Conservation (phyloP, 2,888 invertebrate species). For the Diadegma fenestrale region DNA sequence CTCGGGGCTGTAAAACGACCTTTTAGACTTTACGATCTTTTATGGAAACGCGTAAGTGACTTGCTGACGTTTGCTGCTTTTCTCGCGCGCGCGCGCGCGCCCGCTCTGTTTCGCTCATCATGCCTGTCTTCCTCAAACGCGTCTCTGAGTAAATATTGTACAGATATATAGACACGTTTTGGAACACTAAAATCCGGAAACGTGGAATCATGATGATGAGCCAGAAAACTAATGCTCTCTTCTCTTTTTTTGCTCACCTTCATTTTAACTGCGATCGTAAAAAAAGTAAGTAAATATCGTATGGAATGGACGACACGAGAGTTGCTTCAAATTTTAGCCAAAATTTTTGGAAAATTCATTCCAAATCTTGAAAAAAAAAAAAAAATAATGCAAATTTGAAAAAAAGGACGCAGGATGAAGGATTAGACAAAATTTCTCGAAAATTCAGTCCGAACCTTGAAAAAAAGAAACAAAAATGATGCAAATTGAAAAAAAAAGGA, state of each 20-base stretch:
- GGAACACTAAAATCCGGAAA: conserved; percentile 40
- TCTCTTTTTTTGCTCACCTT: conserved; percentile 49
- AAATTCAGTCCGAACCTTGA: conserved; percentile 6
- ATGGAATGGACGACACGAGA: background rate
- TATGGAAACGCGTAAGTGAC: conserved; percentile 77
- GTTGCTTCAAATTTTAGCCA: background rate
- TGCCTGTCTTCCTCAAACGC: background rate
- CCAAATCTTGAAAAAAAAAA: background rate
- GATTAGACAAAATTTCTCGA: conserved; percentile 57
- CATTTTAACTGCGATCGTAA: conserved; percentile 63
- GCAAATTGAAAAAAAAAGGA: too few relatives aligned
- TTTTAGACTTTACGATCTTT: conserved; percentile 82
- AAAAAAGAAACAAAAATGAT: too few relatives aligned
- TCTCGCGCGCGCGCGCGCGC: conserved; percentile 22
- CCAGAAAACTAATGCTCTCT: conserved; percentile 54
- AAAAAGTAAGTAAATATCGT: conserved; percentile 58
- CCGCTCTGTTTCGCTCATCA: background rate
- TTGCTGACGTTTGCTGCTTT: conserved; percentile 69
- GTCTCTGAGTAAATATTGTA: conserved; percentile 7
- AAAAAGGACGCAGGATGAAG: conserved; percentile 47
- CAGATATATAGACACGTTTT: background rate
- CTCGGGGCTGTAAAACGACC: conserved; percentile 79
- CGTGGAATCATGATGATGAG: conserved; percentile 64
- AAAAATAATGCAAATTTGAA: background rate
- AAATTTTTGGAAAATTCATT: background rate